Evolutionary conservation across 2,113 vertebrate species (phyloP).

Genomic region (Hemiscyllium ocellatum): DNA sequence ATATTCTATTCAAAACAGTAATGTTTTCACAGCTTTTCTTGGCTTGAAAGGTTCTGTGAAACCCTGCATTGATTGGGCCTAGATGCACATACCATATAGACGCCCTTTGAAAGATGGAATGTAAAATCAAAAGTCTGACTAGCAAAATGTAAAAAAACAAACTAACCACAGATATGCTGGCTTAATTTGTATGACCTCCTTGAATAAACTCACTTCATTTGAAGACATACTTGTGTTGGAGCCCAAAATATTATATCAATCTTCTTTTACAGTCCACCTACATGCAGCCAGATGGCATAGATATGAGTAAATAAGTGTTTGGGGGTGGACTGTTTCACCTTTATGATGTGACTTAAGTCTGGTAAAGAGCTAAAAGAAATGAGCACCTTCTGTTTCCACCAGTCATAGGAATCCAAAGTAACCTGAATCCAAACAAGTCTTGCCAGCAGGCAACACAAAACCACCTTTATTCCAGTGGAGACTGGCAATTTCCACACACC

Average conservation of each 20-base stretch:
- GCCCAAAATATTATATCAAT: not conserved
- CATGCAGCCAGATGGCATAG: not conserved
- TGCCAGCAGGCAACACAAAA: not conserved
- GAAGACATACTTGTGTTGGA: not conserved
- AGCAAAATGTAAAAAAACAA: slow-evolving; percentile 5
- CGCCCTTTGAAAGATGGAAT: not conserved
- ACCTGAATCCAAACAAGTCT: not conserved
- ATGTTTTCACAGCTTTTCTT: slow-evolving; percentile 30
- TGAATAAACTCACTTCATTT: slow-evolving; percentile 23
- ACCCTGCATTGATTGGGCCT: not conserved
- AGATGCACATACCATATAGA: not conserved
- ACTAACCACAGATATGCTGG: not conserved
- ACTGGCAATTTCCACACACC: not conserved
- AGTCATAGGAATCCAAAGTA: not conserved
- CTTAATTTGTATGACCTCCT: not conserved
- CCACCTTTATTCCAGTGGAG: not conserved
- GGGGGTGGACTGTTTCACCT: not conserved
- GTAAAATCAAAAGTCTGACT: not conserved
- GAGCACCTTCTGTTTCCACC: not conserved
- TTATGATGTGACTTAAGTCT: not conserved
- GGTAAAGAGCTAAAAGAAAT: not conserved
- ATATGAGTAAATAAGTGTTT: not conserved
- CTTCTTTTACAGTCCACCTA: not conserved
- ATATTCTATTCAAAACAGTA: slow-evolving; percentile 7
- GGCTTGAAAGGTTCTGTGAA: not conserved